A percentile compares a stretch with the other conserved stretches of the same genome.
Evolutionary conservation across 2,888 invertebrate species (phyloP).

Genomic region (Invenusta paracnida): DNA sequence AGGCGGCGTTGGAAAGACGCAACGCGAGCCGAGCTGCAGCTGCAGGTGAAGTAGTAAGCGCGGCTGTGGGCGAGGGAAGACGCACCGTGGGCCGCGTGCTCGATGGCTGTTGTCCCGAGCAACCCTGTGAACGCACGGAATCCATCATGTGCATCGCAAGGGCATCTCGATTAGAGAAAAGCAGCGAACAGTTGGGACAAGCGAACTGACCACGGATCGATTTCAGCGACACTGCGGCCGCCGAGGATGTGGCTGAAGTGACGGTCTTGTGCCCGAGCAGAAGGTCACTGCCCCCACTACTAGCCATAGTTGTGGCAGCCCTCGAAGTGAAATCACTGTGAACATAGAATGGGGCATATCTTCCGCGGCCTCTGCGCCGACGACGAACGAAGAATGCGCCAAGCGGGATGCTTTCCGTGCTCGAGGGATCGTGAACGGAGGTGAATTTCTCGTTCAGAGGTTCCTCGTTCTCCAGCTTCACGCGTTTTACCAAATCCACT

Average conservation of each 20-base stretch:
- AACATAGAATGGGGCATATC: slow-evolving; percentile 35
- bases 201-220: slow-evolving; percentile 40
- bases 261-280: neutral
- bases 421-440: neutral
- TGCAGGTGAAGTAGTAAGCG: slow-evolving; percentile 25
- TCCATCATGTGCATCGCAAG: slow-evolving; percentile 58
- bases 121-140: slow-evolving; percentile 40
- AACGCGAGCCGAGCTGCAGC: neutral
- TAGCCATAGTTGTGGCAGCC: too few species aligned
- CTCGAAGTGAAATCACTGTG: neutral
- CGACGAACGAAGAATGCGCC: slow-evolving; percentile 15
- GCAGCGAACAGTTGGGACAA: slow-evolving; percentile 55
- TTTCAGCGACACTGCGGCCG: neutral
- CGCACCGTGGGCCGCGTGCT: neutral
- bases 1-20: neutral
- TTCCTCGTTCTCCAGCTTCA: neutral
- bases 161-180: slow-evolving; percentile 53
- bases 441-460: neutral
- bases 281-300: neutral
- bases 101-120: slow-evolving; percentile 7
- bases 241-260: too few species aligned
- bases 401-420: neutral
- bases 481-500: neutral
- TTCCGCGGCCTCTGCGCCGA: slow-evolving; percentile 35
- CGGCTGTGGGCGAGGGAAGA: slow-evolving; percentile 15